Base-by-base conservation (phyloP, 2,888 invertebrate species). In the Polymixis lichenea region DNA sequence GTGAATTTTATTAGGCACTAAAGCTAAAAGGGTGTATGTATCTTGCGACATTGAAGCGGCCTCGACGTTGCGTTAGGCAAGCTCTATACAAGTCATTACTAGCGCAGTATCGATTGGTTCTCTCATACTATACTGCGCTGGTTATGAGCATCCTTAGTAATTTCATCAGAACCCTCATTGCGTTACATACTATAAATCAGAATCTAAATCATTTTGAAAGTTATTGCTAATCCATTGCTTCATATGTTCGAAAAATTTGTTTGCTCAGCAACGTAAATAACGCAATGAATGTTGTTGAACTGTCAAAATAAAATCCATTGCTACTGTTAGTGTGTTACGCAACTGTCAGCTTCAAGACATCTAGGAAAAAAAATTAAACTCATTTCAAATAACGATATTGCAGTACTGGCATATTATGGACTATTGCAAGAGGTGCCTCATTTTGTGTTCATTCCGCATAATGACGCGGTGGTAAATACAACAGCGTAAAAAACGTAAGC, bases 11-110 rank as follows among this genome's bases (percentile, higher is more conserved):
- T 95, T 89, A 90, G 87, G 88, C 87, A 93, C 90, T 95, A 95
- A 95, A 95, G 94, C 94, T 94, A 94, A 95, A 95, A 96, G 94
- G 95, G 94, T 94, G 93, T 92, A 91, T 90, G 73, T 78, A 77
- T 77, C 89, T 94, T 94, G 92, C 92, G 93, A 93, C 94, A 94
- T 93, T 93, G 92, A 91, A 95, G 86, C 89, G 92, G 88, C 92
- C 93, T 92, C 91, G 88, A 90, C 91, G 81, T 86, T 85, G 81
- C 84, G 83, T 87, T 89, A 87, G 88, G 90, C 88, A 90, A 91
- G 88, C 88, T 80, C 78, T 85, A 80, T 82, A 78, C 71, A 72
- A 83, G 78, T 68, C 80, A 78, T 84, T 79, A 82, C 80, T 62
- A 78, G 73, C 67, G 58, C 51, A 67, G 70, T 68, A 74, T 84